Evolutionary conservation across 2,797 vertebrate genomes (phyloP).

Genomic region (Hyperoplus lanceolatus): DNA sequence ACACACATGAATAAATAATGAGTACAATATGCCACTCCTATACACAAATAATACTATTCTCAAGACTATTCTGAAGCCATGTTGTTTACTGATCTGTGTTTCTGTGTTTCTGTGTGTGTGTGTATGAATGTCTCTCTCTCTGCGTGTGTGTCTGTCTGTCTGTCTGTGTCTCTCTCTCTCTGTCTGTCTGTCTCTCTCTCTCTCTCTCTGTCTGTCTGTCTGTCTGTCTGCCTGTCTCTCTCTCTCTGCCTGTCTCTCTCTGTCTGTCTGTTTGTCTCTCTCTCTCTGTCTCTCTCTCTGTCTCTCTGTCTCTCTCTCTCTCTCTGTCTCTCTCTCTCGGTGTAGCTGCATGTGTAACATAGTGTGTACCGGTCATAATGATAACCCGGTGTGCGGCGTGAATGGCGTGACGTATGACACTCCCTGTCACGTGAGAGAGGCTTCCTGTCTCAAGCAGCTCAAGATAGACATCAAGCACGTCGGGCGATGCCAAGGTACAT

Average conservation of each 20-base stretch:
- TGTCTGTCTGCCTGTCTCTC: slow-evolving; percentile 1
- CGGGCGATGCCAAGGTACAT: slow-evolving; percentile 94
- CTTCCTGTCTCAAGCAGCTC: slow-evolving; percentile 96
- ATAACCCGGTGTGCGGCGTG: slow-evolving; percentile 96
- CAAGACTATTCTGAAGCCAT: too few relatives aligned
- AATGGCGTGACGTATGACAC: slow-evolving; percentile 96
- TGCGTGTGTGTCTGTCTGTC: too few relatives aligned
- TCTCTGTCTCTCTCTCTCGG: background rate
- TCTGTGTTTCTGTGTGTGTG: too few relatives aligned
- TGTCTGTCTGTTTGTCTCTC: slow-evolving; percentile 17
- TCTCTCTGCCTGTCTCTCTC: slow-evolving; percentile 22
- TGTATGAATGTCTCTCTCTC: too few relatives aligned
- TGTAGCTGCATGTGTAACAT: slow-evolving; percentile 98
- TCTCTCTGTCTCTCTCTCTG: slow-evolving; percentile 9
- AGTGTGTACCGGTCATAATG: slow-evolving; percentile 97
- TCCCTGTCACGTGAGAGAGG: slow-evolving; percentile 96
- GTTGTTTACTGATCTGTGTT: too few relatives aligned
- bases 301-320: slow-evolving; percentile 9
- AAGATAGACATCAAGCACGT: slow-evolving; percentile 97
- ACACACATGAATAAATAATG: too few relatives aligned
- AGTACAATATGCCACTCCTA: too few relatives aligned
- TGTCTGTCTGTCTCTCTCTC: too few relatives aligned
- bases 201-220: background rate
- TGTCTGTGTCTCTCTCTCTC: too few relatives aligned
- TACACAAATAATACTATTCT: too few relatives aligned